Evolutionary conservation across 1,140 invertebrate genomes (phyloP), one percentile per base, ranked within the genome.

Genomic region (Tetramorium alpestre): DNA sequence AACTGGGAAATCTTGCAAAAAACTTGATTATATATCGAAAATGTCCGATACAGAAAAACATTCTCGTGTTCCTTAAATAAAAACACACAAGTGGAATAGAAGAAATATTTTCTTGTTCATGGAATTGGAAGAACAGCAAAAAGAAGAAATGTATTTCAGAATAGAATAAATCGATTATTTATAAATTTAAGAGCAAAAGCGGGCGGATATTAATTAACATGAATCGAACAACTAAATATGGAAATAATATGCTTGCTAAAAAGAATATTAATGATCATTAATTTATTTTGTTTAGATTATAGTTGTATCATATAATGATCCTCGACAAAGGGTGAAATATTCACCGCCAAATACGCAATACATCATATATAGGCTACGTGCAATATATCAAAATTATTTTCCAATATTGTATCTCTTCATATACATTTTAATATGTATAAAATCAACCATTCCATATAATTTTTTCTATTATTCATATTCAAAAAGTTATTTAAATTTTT

Each of bases 261-360:
- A 78, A 64, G 18, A 65, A 49, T 54, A 51, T 65, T 22, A 67
- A 38, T 78, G n/a, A 78, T 51, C 8, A 22, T 51, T 3, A 1
- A 33, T 65, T 10, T 2, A 11, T 51, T 65, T 13, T 47, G 3
- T 65, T 8, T 41, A 22, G 8, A 49, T 78, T 67, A 67, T 51
- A n/a, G 25, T 64, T 64, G 11, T 49, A 78, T 78, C 49, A 28
- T 65, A n/a, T 28, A 16, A 13, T 2, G 3, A 7, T 78, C 11
- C 33, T 38, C 28, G 47, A 77, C 38, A 76, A 18, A 78, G 8
- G 28, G 7, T 78, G 1, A 78, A 78, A 51, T 67, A 80, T 80
- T 51, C 13, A 10, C 18, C 6, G 3, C 38, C 6, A 58, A 41
- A 75, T 56, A 25, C 25, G 33, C 64, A 67, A 58, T 38, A 0